phyloP scores from a whole-genome alignment of 1,140 invertebrate genomes.

The Phenacoccus solenopsis region DNA sequence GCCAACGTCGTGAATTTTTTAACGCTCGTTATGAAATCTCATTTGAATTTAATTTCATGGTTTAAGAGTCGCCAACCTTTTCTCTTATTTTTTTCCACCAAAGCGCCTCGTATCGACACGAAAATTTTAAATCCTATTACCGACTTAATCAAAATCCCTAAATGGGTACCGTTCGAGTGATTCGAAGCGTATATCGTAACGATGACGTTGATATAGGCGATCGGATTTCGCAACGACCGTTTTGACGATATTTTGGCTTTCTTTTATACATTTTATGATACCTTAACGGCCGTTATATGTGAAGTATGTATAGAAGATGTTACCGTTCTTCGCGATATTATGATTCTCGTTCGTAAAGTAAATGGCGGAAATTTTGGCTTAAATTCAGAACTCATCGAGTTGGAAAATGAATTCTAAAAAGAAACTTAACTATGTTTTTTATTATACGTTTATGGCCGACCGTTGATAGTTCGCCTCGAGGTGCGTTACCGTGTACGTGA shows the following conservation, averaged over 20 bases:
- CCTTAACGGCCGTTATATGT: background rate
- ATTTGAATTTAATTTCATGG: slow-evolving; percentile 3
- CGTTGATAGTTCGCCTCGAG: background rate
- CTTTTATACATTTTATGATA: slow-evolving; percentile 3
- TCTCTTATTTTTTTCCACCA: background rate
- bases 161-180: background rate
- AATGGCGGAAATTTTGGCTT: slow-evolving; percentile 1
- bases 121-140: slow-evolving; percentile 3
- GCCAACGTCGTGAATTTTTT: background rate
- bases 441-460: background rate
- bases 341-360: background rate
- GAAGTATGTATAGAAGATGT: slow-evolving; percentile 2
- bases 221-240: background rate
- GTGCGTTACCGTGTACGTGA: background rate
- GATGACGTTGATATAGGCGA: background rate
- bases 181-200: background rate
- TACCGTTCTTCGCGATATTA: background rate
- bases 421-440: background rate
- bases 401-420: slow-evolving; percentile 3
- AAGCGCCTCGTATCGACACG: background rate
- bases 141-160: background rate
- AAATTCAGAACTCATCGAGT: background rate
- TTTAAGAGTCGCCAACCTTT: background rate
- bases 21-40: background rate
- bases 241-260: background rate